Evolutionary conservation across 2,113 vertebrate species (phyloP), one percentile per base, ranked within the genome.

Genomic region (Bungarus multicinctus): DNA sequence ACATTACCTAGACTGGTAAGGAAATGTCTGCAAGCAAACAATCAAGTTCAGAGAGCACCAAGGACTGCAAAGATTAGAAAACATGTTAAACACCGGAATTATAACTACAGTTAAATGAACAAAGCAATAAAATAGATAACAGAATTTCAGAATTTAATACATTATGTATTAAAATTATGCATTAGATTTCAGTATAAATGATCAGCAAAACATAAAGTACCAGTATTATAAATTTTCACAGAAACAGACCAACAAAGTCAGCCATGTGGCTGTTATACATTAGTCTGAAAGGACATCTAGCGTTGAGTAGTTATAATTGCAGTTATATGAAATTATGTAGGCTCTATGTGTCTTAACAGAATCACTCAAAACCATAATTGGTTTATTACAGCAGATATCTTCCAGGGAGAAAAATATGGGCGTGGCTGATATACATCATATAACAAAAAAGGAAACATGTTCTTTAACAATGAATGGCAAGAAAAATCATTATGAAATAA

Each of bases 211-310:
- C 8, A 27, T n/a, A 30, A 87, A 4, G 52, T 53, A 53, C 52
- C 52, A 11, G 58, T 10, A 30, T 16, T 64, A n/a, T 43, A 87
- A 12, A 23, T 23, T 88, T 39, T 52, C 50, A 52, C 27, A 18
- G 50, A 14, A n/a, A 54, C 14, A 10, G n/a, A n/a, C 20, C 50
- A 52, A 53, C 53, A 88, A n/a, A 20, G 87, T 20, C 12, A 54
- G 18, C 22, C 52, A 20, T 30, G 30, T 54, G 11, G 23, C 53
- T 53, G 14, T 53, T 53, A 88, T 69, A 89, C 43, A 47, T 89
- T 90, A 16, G 5, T 94, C 39, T 92, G 34, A 95, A 94, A 45
- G 8, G 94, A 93, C 96, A 95, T 89, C 96, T 96, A 90, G 95
- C 95, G 96, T 93, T 39, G 0, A 1, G 91, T 12, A 20, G 0